Conservation (phyloP, 2,113 vertebrate species). For the Pituophis catenifer region DNA sequence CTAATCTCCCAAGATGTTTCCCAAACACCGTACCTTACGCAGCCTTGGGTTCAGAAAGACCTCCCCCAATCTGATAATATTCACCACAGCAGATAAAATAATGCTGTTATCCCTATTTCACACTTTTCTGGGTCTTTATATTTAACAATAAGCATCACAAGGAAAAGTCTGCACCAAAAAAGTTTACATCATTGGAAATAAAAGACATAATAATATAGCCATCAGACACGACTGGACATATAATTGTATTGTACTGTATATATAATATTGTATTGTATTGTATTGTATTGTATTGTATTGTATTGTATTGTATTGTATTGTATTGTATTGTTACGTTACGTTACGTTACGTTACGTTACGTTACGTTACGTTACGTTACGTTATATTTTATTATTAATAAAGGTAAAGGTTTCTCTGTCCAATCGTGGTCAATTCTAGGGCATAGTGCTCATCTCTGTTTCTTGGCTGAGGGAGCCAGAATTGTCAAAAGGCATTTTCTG, state of each 20-base stretch:
- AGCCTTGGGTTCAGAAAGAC: neutral
- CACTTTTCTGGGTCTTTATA: neutral
- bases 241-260: too few species aligned
- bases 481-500: neutral
- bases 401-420: neutral
- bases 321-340: too few species aligned
- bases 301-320: too few species aligned
- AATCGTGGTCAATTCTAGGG: neutral
- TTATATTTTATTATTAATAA: too few species aligned
- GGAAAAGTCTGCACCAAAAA: neutral
- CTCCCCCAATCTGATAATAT: neutral
- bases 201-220: neutral
- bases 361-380: too few species aligned
- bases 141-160: neutral
- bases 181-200: neutral
- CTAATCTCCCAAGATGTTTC: too few species aligned
- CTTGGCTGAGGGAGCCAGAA: neutral
- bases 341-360: too few species aligned
- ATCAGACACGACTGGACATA: too few species aligned
- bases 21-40: too few species aligned
- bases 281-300: too few species aligned
- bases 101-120: neutral
- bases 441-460: neutral
- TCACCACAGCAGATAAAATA: neutral
- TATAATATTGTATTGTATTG: too few species aligned